Percentiles rank a stretch among this genome's conserved stretches.
Conservation (phyloP, 2,797 vertebrate genomes). For the Sebastes melanostomus region DNA sequence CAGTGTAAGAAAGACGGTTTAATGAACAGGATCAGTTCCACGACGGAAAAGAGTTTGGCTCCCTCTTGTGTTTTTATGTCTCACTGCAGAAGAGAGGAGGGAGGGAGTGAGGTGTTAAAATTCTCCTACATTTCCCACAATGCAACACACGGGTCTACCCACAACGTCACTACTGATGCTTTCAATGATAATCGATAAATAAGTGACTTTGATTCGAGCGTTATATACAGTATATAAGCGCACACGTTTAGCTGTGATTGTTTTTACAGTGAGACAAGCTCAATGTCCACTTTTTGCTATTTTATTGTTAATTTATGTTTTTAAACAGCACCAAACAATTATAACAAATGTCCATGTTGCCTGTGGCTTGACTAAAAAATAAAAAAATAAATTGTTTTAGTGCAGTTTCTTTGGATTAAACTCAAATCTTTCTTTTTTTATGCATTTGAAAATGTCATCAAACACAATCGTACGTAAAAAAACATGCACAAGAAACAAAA, state of each 20-base stretch:
- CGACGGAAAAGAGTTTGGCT: conserved; percentile 37
- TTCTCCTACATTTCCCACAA: conserved; percentile 39
- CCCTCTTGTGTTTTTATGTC: conserved; percentile 52
- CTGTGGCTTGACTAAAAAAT: too few species aligned
- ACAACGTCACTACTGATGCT: accelerated
- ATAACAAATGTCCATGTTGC: neutral
- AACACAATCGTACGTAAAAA: neutral
- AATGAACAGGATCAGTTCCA: neutral
- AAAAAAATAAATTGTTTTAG: neutral
- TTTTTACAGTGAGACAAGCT: neutral
- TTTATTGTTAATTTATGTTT: neutral
- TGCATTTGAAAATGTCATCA: neutral
- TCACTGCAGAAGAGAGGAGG: neutral
- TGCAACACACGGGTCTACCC: accelerated
- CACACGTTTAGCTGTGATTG: neutral
- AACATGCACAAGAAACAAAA: accelerated
- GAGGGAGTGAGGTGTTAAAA: accelerated
- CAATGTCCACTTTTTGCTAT: neutral
- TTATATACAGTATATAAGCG: too few species aligned
- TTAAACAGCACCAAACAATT: neutral
- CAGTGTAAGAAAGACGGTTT: neutral
- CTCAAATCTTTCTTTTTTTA: neutral
- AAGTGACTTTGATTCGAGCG: neutral
- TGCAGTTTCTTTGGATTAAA: neutral
- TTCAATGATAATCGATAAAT: neutral